These are phyloP conservation scores for Eupithecia dodoneata DNA, from an alignment of 2,888 invertebrate genomes.

Conservation along the genomic window DNA sequence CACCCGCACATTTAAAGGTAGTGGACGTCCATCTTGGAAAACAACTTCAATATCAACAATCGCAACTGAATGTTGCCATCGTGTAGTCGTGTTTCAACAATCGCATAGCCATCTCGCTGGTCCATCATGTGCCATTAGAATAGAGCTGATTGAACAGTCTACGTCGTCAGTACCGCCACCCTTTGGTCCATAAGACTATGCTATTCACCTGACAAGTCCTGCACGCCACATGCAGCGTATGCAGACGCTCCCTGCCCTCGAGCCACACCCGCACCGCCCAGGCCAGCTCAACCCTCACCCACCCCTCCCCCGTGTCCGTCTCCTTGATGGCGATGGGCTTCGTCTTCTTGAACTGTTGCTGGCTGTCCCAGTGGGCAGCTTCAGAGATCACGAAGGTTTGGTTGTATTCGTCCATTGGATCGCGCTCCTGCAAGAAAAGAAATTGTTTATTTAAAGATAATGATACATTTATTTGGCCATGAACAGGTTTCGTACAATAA, in stretches of 20 bases:
- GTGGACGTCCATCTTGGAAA: no score
- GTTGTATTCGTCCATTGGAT: slow-evolving; percentile 86
- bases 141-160: neutral
- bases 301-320: slow-evolving; percentile 90
- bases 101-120: no score
- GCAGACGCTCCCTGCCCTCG: slow-evolving; percentile 86
- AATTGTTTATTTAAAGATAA: no score
- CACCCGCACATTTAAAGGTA: no score
- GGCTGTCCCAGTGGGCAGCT: slow-evolving; percentile 89
- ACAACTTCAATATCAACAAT: no score
- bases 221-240: slow-evolving; percentile 90
- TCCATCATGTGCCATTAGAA: no score
- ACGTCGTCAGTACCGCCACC: neutral
- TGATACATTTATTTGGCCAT: no score
- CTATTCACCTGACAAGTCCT: slow-evolving; percentile 86
- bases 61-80: no score
- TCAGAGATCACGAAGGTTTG: slow-evolving; percentile 92
- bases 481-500: no score
- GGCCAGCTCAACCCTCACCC: slow-evolving; percentile 91
- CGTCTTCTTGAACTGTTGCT: slow-evolving; percentile 89
- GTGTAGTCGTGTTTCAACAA: no score
- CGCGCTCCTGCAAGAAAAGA: slow-evolving; percentile 67
- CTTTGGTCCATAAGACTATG: neutral
- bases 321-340: slow-evolving; percentile 91
- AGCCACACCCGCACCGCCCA: slow-evolving; percentile 91